Percentiles rank a stretch among this genome's conserved stretches.
Evolutionary conservation across 2,113 vertebrate species (phyloP).

Genomic region (Leptosomus discolor): DNA sequence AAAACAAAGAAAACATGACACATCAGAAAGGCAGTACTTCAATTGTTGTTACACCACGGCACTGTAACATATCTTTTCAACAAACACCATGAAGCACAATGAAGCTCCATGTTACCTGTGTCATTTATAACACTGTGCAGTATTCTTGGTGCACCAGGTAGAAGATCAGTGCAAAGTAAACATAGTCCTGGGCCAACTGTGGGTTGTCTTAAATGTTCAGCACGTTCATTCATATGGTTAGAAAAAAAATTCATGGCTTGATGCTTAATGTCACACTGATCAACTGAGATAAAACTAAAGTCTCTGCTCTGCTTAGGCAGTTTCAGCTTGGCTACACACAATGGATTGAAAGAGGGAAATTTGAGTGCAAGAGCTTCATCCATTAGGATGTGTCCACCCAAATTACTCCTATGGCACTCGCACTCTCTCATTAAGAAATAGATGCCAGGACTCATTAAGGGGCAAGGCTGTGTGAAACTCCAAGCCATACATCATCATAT

Average conservation of each 20-base stretch:
- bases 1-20: too few species aligned
- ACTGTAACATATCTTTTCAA: background rate
- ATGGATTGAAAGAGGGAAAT: background rate
- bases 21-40: background rate
- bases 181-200: rapidly evolving
- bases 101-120: background rate
- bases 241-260: background rate
- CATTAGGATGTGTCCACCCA: background rate
- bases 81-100: background rate
- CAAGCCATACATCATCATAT: background rate
- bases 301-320: background rate
- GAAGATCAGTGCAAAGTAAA: background rate
- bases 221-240: background rate
- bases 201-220: background rate
- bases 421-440: background rate
- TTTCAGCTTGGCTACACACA: background rate
- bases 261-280: background rate
- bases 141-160: background rate
- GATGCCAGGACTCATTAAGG: background rate
- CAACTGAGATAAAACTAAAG: background rate
- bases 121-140: background rate
- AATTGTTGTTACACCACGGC: background rate
- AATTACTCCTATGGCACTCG: background rate
- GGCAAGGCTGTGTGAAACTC: background rate
- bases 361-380: background rate